Conservation (phyloP, 2,888 invertebrate species). For the Cephus rjabovi region DNA sequence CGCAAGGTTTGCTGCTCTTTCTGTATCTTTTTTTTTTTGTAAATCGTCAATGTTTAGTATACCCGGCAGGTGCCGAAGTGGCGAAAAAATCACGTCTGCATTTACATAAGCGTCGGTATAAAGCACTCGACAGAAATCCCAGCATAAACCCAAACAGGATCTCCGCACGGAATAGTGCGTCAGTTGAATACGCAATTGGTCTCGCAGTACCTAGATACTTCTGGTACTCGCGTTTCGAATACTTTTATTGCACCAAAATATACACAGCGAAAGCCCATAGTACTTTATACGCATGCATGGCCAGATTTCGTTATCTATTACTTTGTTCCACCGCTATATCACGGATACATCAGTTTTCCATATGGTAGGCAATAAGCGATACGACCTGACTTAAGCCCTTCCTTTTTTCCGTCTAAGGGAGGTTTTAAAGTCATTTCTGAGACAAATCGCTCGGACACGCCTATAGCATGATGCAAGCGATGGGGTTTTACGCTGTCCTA, state of each 20-base stretch:
- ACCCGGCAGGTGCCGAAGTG: conserved; percentile 54
- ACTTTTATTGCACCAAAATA: conserved; percentile 52
- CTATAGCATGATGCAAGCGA: conserved; percentile 22
- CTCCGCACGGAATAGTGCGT: conserved; percentile 54
- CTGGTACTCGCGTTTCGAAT: conserved; percentile 28
- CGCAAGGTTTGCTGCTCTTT: neutral
- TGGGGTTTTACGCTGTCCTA: conserved; percentile 6
- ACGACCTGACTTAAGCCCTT: neutral
- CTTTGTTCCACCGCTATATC: neutral
- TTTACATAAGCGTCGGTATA: conserved; percentile 67
- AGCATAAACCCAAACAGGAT: conserved; percentile 63
- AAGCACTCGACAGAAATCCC: conserved; percentile 65
- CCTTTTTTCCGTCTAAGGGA: neutral
- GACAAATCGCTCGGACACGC: conserved; percentile 55
- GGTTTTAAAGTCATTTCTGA: conserved; percentile 37
- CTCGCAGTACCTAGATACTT: neutral
- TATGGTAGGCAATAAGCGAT: neutral
- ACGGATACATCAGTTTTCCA: neutral
- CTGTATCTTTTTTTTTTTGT: neutral
- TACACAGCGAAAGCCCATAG: neutral
- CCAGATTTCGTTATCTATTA: neutral
- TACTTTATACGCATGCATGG: neutral
- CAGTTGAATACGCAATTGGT: conserved; percentile 62
- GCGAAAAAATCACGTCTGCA: conserved; percentile 65
- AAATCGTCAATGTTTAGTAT: conserved; percentile 52